Percentiles rank a stretch among this genome's conserved stretches.
Conservation (phyloP, 2,113 vertebrate genomes). For the Macrotis lagotis region DNA sequence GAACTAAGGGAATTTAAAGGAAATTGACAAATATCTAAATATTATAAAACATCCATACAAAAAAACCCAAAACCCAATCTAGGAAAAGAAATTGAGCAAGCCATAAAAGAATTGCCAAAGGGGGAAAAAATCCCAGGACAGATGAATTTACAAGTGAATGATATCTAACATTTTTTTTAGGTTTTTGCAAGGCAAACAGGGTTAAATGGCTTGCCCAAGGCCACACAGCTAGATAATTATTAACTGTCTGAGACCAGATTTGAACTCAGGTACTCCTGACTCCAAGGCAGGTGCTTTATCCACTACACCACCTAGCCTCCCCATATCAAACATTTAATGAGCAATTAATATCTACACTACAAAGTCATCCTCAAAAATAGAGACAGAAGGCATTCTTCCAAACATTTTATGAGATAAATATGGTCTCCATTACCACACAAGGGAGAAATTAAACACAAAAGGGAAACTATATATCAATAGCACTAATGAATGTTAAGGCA, state of each 20-base stretch:
- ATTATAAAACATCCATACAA: background rate
- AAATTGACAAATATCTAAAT: background rate
- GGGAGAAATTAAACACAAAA: background rate
- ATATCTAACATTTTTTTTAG: background rate
- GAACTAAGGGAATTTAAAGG: background rate
- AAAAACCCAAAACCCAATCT: background rate
- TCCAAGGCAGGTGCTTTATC: no score
- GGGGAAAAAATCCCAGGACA: background rate
- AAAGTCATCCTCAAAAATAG: background rate
- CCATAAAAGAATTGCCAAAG: background rate
- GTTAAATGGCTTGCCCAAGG: no score
- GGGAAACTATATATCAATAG: background rate
- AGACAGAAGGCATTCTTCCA: background rate
- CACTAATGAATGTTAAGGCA: background rate
- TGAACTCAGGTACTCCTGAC: no score
- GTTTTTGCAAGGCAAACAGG: no score
- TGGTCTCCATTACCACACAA: background rate
- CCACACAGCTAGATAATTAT: no score
- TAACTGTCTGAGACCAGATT: no score
- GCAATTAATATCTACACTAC: background rate
- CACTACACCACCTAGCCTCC: no score
- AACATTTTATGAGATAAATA: background rate
- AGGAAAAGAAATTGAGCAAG: background rate
- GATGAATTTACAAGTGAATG: background rate
- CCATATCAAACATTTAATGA: background rate